Conservation (phyloP, 2,888 invertebrate genomes). For the Leucania comma region DNA sequence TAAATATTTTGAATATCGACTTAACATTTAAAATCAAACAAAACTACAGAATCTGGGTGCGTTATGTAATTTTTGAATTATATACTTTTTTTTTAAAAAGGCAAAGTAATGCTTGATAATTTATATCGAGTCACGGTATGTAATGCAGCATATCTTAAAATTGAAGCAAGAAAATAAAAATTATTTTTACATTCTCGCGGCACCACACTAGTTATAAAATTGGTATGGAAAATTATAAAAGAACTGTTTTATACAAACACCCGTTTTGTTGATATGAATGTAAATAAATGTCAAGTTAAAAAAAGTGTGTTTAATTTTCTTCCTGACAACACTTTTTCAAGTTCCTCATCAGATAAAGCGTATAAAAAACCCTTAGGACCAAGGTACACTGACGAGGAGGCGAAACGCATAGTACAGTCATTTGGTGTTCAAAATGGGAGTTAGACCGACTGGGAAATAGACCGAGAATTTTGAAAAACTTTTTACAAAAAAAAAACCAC, state of each 20-base stretch:
- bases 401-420: too few species aligned
- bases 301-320: slow-evolving; percentile 66
- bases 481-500: too few species aligned
- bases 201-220: slow-evolving; percentile 87
- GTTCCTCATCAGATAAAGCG: too few species aligned
- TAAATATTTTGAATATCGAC: slow-evolving; percentile 33
- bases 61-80: slow-evolving; percentile 43
- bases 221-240: slow-evolving; percentile 84
- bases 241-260: slow-evolving; percentile 91
- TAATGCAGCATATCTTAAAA: slow-evolving; percentile 78
- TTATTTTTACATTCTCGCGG: slow-evolving; percentile 86
- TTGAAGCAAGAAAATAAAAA: slow-evolving; percentile 78
- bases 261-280: slow-evolving; percentile 91
- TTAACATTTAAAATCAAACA: slow-evolving; percentile 33
- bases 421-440: too few species aligned
- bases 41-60: slow-evolving; percentile 55
- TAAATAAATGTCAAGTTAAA: slow-evolving; percentile 91
- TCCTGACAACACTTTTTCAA: not conserved
- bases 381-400: too few species aligned
- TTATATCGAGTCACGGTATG: slow-evolving; percentile 73
- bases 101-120: slow-evolving; percentile 61
- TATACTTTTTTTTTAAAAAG: slow-evolving; percentile 50
- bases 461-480: too few species aligned
- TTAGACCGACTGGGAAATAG: too few species aligned
- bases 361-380: too few species aligned